A percentile compares a stretch with the other conserved stretches of the same genome.
Conservation (phyloP, 2,888 invertebrate species). For the Cheilosia scutellata region DNA sequence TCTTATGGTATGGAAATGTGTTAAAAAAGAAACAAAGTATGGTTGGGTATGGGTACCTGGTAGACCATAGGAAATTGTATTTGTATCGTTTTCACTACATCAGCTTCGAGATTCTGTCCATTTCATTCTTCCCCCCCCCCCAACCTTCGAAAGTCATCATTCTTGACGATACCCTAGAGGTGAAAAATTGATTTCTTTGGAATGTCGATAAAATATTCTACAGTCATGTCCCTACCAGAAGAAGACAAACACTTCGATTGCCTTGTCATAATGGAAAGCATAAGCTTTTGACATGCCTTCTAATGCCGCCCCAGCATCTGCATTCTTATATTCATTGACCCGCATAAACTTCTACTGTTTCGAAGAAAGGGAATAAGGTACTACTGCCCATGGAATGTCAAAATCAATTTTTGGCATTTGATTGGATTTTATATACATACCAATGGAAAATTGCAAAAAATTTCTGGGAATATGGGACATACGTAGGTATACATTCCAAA, state of each 20-base stretch:
- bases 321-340: slow-evolving; percentile 42
- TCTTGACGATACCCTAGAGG: slow-evolving; percentile 25
- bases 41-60: neutral
- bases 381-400: slow-evolving; percentile 14
- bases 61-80: neutral
- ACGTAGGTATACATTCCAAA: too few species aligned
- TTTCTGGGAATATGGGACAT: slow-evolving; percentile 20
- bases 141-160: neutral
- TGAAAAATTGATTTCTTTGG: slow-evolving; percentile 33
- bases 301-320: slow-evolving; percentile 1
- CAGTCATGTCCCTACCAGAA: slow-evolving; percentile 25
- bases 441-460: slow-evolving; percentile 41
- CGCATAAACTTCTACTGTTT: slow-evolving; percentile 6
- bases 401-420: slow-evolving; percentile 54
- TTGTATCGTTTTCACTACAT: slow-evolving; percentile 18
- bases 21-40: slow-evolving; percentile 1
- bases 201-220: slow-evolving; percentile 11
- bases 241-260: slow-evolving; percentile 2
- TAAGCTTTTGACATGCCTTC: neutral
- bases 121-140: neutral
- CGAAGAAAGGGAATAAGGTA: neutral
- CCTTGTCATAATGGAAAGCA: slow-evolving; percentile 15
- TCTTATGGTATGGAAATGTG: slow-evolving; percentile 2
- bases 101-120: slow-evolving; percentile 5
- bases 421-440: slow-evolving; percentile 30